Evolutionary conservation across 2,113 vertebrate genomes (phyloP), one percentile per base, ranked within the genome.

Genomic region (Megaleporinus macrocephalus): DNA sequence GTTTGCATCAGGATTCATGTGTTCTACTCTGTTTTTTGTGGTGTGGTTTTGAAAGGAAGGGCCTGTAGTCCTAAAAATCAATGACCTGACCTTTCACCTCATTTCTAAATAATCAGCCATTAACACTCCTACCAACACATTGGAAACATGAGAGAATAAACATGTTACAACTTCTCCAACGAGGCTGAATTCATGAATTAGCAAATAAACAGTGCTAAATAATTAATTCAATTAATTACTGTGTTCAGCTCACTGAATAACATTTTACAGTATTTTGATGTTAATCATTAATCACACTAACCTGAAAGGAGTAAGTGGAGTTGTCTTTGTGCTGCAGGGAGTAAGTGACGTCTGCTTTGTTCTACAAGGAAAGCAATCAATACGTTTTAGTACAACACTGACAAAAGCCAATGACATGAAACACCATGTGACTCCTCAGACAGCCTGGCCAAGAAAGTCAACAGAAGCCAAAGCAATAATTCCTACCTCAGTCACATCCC

Each of bases 271-370:
- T 57, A 57, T 57, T n/a, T 24, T 15, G 12, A 26, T n/a, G 30
- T 65, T 44, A 65, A 61, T 36, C 22, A 53, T n/a, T 20, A 66
- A 96, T 95, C 93, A 20, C 27, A 53, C 29, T 24, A 66, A 96
- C 95, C 93, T 92, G 88, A 86, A 96, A 96, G 0, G 95, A 95
- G 49, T 92, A 88, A 0, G 76, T 71, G 22, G 10, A 44, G 41
- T 81, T 82, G 26, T 29, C n/a, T 0, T 89, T 90, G 1, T 27
- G 82, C 78, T 15, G 91, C 83, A 96, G 59, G 65, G 86, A 86
- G 84, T 94, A 92, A 1, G 83, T 86, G 79, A 82, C 70, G 24
- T 85, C 87, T 44, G 81, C n/a, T 65, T 88, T 88, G 59, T 79
- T 86, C 63, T 69, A 73, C 29, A 65, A 41, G 49, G 55, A 12